Conservation (phyloP, 2,888 invertebrate genomes). For the Drosophila anomalata region DNA sequence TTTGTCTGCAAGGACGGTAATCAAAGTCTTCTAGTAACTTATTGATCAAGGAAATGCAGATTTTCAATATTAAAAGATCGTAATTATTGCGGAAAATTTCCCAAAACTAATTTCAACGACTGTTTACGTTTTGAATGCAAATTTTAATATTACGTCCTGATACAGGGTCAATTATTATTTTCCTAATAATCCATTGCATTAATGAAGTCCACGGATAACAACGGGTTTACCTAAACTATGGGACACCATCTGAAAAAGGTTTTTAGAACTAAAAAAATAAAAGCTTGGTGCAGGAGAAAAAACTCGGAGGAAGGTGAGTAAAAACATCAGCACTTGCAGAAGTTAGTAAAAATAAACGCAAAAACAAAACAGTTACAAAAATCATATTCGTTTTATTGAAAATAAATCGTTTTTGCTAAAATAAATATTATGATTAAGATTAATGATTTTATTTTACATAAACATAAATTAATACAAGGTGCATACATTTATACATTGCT, state of each 20-base stretch:
- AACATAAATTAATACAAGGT: conserved; percentile 70
- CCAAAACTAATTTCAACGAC: background rate
- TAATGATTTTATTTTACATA: conserved; percentile 67
- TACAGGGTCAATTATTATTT: background rate
- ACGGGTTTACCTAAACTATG: background rate
- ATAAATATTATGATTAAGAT: conserved; percentile 50
- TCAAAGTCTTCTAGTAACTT: conserved; percentile 5
- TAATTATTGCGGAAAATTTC: background rate
- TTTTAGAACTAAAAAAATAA: conserved; percentile 3
- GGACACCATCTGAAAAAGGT: conserved; percentile 2
- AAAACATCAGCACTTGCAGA: conserved; percentile 27
- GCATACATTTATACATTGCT: conserved; percentile 75
- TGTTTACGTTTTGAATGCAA: background rate
- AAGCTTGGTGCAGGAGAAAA: conserved; percentile 33
- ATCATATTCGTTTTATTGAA: conserved; percentile 39
- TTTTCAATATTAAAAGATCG: background rate
- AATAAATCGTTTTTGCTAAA: conserved; percentile 34
- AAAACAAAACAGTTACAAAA: conserved; percentile 31
- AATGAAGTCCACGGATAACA: background rate
- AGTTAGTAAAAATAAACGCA: conserved; percentile 35
- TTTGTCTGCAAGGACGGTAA: conserved; percentile 19
- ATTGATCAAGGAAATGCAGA: conserved; percentile 1
- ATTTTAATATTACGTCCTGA: background rate
- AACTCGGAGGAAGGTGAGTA: conserved; percentile 32
- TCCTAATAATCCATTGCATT: background rate